phyloP scores from a whole-genome alignment of 2,113 vertebrate genomes.

The Gasterosteus nipponicus region DNA sequence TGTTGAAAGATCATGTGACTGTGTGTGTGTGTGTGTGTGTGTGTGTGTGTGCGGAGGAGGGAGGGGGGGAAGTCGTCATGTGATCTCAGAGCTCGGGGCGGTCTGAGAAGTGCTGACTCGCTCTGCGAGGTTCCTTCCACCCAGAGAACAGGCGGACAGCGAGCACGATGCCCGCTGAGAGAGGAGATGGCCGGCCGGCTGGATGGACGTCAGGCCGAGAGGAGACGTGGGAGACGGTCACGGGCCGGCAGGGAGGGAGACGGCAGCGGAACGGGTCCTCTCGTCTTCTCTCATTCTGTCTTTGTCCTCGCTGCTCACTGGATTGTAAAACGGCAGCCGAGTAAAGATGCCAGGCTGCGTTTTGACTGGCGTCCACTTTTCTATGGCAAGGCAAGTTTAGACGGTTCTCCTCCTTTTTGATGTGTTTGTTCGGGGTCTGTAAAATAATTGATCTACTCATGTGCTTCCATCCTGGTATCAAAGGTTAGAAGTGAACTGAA shows the following conservation, averaged over 20 bases:
- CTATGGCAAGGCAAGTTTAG: constrained; percentile 51
- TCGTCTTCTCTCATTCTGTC: constrained; percentile 10
- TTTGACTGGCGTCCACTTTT: neutral
- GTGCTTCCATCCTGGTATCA: neutral
- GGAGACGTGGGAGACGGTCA: neutral
- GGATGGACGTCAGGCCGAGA: constrained; percentile 6
- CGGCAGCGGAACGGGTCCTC: neutral
- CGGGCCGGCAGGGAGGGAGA: neutral
- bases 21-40: constrained; percentile 22
- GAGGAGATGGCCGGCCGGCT: neutral
- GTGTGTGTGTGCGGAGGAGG: constrained; percentile 21
- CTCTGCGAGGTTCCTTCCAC: constrained; percentile 67
- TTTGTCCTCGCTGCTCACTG: constrained; percentile 6
- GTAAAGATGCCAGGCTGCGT: constrained; percentile 30
- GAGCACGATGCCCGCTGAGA: constrained; percentile 13
- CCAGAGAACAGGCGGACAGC: constrained; percentile 42
- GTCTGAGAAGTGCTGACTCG: constrained; percentile 76
- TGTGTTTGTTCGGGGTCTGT: neutral
- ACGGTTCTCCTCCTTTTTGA: constrained; percentile 10
- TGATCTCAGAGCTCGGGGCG: constrained; percentile 74
- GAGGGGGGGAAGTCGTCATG: constrained; percentile 61
- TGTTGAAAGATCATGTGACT: constrained; percentile 80
- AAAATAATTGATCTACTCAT: neutral
- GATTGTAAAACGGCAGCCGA: constrained; percentile 27
- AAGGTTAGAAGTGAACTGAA: neutral